Evolutionary conservation across 2,888 invertebrate genomes (phyloP).

Genomic region (Oxystoma pomonae): DNA sequence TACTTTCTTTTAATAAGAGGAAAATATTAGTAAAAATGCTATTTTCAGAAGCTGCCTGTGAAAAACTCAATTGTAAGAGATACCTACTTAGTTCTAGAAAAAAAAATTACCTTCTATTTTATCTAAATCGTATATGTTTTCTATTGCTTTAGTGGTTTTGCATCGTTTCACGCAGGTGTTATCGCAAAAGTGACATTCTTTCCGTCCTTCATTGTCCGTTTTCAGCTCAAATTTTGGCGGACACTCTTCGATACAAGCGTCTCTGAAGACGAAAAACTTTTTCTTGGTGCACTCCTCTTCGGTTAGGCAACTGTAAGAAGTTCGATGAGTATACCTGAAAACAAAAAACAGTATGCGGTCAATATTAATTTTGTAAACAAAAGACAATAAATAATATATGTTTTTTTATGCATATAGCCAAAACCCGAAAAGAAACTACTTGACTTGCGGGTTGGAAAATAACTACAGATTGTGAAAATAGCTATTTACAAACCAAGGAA

Average conservation of each 20-base stretch:
- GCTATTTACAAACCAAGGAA: no score
- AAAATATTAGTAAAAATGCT: no score
- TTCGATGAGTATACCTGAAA: conserved; percentile 33
- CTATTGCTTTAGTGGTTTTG: conserved; percentile 50
- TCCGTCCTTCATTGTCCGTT: conserved; percentile 8
- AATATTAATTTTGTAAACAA: no score
- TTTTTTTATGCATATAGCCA: no score
- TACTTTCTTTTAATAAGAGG: no score
- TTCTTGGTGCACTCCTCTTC: conserved; percentile 57
- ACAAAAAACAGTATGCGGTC: no score
- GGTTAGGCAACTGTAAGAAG: conserved; percentile 58
- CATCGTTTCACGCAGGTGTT: conserved; percentile 51
- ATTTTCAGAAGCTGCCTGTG: no score
- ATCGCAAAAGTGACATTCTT: conserved; percentile 37
- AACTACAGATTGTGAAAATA: no score
- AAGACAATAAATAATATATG: no score
- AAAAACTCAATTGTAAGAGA: no score
- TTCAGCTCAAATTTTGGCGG: conserved; percentile 53
- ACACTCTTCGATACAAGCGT: conserved; percentile 63
- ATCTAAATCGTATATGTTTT: conserved; percentile 63
- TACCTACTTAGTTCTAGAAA: not conserved
- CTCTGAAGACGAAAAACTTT: conserved; percentile 57
- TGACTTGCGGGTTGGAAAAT: no score
- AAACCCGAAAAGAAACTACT: no score
- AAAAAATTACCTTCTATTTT: conserved; percentile 39